Conservation (phyloP, 2,113 vertebrate species). For the Lutjanus erythropterus region DNA sequence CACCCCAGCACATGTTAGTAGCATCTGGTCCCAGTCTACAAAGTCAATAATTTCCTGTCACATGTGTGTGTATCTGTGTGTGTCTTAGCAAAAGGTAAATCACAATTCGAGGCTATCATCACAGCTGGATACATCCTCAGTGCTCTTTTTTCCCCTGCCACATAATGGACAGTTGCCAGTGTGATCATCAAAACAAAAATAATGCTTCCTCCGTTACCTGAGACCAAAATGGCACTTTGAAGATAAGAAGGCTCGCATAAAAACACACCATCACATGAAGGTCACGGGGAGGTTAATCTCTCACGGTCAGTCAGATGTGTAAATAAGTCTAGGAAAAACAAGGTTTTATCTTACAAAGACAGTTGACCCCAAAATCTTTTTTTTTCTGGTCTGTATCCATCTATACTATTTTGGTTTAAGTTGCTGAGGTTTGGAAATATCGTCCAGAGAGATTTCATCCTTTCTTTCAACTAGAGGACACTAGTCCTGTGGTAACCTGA, state of each 20-base stretch:
- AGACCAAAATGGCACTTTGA: slow-evolving; percentile 35
- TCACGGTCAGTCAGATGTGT: neutral
- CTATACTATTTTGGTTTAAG: no score
- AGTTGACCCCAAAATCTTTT: no score
- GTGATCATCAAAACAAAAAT: slow-evolving; percentile 34
- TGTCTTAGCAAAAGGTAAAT: slow-evolving; percentile 43
- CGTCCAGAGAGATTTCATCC: no score
- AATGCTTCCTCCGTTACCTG: neutral
- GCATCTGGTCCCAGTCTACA: slow-evolving; percentile 62
- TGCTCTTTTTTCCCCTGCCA: slow-evolving; percentile 28
- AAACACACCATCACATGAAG: slow-evolving; percentile 15
- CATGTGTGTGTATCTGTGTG: slow-evolving; percentile 6
- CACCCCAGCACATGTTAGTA: slow-evolving; percentile 29
- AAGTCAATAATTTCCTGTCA: slow-evolving; percentile 47
- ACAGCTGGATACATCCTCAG: slow-evolving; percentile 56
- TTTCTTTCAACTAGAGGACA: no score
- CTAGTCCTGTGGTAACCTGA: no score
- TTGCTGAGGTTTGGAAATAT: no score
- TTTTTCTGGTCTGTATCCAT: no score
- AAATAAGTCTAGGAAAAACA: neutral
- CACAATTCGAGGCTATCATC: slow-evolving; percentile 58
- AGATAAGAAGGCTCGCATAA: neutral
- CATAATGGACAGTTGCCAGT: slow-evolving; percentile 27
- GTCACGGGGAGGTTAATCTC: slow-evolving; percentile 20
- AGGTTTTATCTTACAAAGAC: neutral